phyloP scores from a whole-genome alignment of 2,888 invertebrate species.

The Nomada hirtipes region DNA sequence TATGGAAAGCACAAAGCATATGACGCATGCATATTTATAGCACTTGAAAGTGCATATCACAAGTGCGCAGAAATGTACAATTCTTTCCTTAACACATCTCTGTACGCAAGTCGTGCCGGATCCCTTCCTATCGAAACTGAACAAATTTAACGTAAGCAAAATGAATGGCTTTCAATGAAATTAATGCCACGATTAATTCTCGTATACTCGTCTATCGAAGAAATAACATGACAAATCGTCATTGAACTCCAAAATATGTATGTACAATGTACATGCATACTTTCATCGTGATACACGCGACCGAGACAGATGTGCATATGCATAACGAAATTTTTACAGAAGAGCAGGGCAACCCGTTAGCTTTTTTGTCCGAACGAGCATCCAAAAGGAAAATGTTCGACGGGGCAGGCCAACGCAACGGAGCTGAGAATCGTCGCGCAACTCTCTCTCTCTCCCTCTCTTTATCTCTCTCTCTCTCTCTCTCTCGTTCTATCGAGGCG shows the following conservation, averaged over 20 bases:
- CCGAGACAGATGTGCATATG: neutral
- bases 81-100: too few relatives aligned
- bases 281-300: neutral
- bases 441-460: neutral
- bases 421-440: slow-evolving; percentile 28
- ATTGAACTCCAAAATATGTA: neutral
- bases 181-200: too few relatives aligned
- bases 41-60: too few relatives aligned
- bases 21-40: too few relatives aligned
- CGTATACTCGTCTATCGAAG: too few relatives aligned
- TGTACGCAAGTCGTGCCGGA: too few relatives aligned
- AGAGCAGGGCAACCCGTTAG: neutral
- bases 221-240: too few relatives aligned
- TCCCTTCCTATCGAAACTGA: too few relatives aligned
- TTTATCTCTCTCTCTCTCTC: neutral
- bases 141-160: too few relatives aligned
- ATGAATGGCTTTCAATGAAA: too few relatives aligned
- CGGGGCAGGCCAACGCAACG: slow-evolving; percentile 40
- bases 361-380: slow-evolving; percentile 2
- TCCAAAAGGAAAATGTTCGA: slow-evolving; percentile 35
- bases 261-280: neutral
- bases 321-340: neutral
- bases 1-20: too few relatives aligned
- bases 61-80: too few relatives aligned
- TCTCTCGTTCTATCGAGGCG: neutral